Evolutionary conservation across 2,797 vertebrate species (phyloP).

Genomic region (Acanthornis magna): DNA sequence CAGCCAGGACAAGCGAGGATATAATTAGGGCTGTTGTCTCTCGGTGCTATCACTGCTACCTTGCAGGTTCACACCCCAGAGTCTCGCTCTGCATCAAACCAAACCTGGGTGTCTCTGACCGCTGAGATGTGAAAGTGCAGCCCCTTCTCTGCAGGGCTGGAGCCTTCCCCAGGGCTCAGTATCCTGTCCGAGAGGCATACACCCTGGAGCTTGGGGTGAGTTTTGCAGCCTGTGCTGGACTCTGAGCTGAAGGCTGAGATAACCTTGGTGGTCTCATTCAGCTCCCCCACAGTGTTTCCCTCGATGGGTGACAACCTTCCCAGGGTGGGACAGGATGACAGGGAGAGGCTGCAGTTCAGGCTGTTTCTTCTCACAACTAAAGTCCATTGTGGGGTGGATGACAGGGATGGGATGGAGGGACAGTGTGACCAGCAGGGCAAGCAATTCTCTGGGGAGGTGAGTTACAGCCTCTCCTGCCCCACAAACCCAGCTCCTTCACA

Average conservation of each 20-base stretch:
- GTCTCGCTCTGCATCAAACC: slow-evolving; percentile 31
- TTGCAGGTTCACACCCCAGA: slow-evolving; percentile 25
- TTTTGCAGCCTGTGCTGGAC: neutral
- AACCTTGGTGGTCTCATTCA: neutral
- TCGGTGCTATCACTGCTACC: neutral
- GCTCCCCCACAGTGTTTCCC: neutral
- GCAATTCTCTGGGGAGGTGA: neutral
- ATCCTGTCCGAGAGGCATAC: neutral
- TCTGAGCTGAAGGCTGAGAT: neutral
- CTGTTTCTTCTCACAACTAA: neutral
- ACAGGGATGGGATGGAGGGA: neutral
- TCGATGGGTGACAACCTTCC: fast-evolving
- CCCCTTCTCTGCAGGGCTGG: neutral
- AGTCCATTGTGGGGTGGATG: neutral
- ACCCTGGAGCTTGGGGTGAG: neutral
- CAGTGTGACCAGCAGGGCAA: neutral
- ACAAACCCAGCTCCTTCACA: neutral
- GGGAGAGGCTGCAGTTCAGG: neutral
- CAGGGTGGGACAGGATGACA: neutral
- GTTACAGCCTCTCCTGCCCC: neutral
- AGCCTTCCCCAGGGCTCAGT: neutral
- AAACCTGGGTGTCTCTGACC: neutral
- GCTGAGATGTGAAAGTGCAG: fast-evolving
- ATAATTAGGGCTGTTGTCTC: slow-evolving; percentile 34
- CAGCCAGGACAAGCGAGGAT: neutral